A percentile compares a stretch with the other conserved stretches of the same genome.
phyloP scores from a whole-genome alignment of 2,797 vertebrate genomes.

The Melanogrammus aeglefinus region DNA sequence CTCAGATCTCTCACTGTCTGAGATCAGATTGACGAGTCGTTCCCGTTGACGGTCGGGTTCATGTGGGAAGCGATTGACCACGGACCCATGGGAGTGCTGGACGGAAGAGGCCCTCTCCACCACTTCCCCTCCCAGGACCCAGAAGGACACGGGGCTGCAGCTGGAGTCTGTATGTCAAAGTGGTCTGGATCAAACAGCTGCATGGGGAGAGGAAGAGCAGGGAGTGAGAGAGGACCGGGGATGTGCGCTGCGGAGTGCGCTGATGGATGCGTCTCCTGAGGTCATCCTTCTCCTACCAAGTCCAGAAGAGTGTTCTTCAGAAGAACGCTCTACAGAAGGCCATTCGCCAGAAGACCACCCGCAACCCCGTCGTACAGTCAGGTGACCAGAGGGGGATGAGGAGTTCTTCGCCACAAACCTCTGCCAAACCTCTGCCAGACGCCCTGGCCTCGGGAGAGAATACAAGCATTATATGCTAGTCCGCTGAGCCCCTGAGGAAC shows the following conservation, averaged over 20 bases:
- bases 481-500: not conserved
- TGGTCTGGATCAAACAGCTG: not conserved
- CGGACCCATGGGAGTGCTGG: not conserved
- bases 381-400: not conserved
- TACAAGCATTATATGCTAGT: not conserved
- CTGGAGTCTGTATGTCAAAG: not conserved
- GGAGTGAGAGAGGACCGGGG: not conserved
- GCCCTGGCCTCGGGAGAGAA: not conserved
- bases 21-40: not conserved
- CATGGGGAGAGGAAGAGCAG: not conserved
- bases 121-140: not conserved
- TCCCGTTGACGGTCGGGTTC: not conserved
- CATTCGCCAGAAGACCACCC: not conserved
- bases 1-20: not conserved
- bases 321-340: not conserved
- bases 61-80: not conserved
- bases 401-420: not conserved
- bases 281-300: not conserved
- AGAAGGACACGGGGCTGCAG: not conserved
- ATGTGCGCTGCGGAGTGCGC: too few relatives aligned
- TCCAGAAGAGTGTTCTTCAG: not conserved
- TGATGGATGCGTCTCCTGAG: not conserved
- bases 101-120: not conserved
- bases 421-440: not conserved
- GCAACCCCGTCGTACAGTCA: not conserved